These are phyloP conservation scores for Loxodonta africana DNA, from an alignment of 2,113 vertebrate species.

Conservation along the genomic window DNA sequence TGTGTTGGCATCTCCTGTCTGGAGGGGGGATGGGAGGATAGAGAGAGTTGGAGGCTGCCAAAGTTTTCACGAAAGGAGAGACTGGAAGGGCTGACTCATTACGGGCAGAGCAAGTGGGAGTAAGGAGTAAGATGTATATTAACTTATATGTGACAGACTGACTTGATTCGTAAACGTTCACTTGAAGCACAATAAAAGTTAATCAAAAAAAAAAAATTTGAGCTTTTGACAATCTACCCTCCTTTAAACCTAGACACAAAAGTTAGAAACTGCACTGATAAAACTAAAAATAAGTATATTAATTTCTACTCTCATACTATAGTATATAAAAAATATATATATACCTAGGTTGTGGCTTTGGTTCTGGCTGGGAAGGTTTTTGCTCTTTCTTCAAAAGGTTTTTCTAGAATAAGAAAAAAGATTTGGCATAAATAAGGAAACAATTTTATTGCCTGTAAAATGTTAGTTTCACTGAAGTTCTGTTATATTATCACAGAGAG, in stretches of 20 bases:
- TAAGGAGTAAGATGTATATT: no score
- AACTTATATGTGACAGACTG: no score
- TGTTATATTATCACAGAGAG: constrained; percentile 37
- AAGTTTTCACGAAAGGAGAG: no score
- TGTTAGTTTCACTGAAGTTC: constrained; percentile 9
- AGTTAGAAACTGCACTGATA: neutral
- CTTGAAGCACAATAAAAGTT: no score
- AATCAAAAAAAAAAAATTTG: neutral
- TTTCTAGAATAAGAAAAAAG: constrained; percentile 70
- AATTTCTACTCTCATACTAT: neutral
- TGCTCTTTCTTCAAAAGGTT: neutral
- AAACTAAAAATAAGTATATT: neutral
- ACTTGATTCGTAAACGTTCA: no score
- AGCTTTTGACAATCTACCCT: neutral
- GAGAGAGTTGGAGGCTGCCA: no score
- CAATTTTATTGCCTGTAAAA: neutral
- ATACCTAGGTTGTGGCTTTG: constrained; percentile 18
- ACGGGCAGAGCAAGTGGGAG: no score
- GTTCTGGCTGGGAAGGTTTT: neutral
- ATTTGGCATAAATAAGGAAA: constrained; percentile 44
- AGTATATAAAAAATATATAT: neutral
- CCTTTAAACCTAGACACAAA: constrained; percentile 8
- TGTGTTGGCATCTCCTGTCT: no score
- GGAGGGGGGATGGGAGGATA: no score
- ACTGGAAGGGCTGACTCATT: no score